A percentile compares a stretch with the other conserved stretches of the same genome.
Conservation (phyloP, 2,888 invertebrate species). For the Unio delphinus region DNA sequence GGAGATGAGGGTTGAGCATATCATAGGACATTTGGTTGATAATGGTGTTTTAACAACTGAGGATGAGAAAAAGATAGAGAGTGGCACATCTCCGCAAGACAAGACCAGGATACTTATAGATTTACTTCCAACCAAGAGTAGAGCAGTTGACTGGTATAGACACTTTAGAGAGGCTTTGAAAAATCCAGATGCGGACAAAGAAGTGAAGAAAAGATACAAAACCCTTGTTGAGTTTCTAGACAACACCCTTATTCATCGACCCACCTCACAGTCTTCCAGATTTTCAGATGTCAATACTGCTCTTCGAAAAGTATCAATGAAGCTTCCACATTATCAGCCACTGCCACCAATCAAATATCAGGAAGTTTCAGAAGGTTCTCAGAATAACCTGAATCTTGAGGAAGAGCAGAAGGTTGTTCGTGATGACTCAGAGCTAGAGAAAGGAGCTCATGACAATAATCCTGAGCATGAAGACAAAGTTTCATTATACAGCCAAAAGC, state of each 20-base stretch:
- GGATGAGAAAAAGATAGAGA: conserved; percentile 52
- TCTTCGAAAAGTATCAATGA: conserved; percentile 18
- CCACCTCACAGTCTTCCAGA: conserved; percentile 51
- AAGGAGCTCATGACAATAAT: conserved; percentile 18
- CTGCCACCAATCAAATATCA: conserved; percentile 49
- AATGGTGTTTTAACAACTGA: conserved; percentile 46
- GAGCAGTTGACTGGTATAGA: conserved; percentile 62
- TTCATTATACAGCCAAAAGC: conserved; percentile 30
- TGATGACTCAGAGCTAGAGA: conserved; percentile 25
- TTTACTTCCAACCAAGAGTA: conserved; percentile 56
- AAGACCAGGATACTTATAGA: conserved; percentile 61
- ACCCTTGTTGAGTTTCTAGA: conserved; percentile 64
- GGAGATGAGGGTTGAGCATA: conserved; percentile 61
- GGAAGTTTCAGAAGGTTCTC: conserved; percentile 7
- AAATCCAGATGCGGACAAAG: conserved; percentile 53
- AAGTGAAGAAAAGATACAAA: conserved; percentile 52
- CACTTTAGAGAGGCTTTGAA: conserved; percentile 56
- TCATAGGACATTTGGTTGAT: conserved; percentile 46
- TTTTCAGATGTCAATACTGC: conserved; percentile 37
- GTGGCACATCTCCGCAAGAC: conserved; percentile 54
- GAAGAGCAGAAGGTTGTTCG: conserved; percentile 31
- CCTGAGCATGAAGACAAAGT: conserved; percentile 41
- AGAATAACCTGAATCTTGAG: conserved; percentile 44
- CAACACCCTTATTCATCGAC: conserved; percentile 65
- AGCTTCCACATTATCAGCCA: conserved; percentile 52